Evolutionary conservation across 2,888 invertebrate species (phyloP).

Genomic region (Dryococelus australis): DNA sequence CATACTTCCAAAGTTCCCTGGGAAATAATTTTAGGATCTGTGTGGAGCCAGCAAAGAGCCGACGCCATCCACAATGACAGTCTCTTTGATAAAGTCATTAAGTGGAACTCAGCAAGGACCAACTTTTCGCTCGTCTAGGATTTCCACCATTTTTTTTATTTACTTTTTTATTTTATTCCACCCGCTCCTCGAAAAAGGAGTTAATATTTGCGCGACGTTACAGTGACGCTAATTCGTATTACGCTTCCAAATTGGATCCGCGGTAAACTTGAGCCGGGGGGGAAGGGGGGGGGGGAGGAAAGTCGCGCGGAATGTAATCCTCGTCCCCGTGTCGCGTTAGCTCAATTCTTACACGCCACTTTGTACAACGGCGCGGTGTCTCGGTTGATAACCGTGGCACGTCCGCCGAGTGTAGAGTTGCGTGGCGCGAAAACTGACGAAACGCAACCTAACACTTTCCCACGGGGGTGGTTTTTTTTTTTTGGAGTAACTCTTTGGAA

Average conservation of each 20-base stretch:
- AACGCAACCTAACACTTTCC: neutral
- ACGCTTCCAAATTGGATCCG: neutral
- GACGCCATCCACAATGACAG: neutral
- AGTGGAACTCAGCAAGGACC: neutral
- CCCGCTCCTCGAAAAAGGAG: neutral
- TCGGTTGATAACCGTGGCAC: neutral
- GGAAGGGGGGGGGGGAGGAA: too few relatives aligned
- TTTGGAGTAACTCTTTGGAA: neutral
- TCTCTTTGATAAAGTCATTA: neutral
- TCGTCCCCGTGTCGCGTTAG: neutral
- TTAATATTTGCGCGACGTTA: neutral
- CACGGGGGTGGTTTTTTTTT: too few relatives aligned
- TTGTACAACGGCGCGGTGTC: neutral
- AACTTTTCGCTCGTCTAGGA: neutral
- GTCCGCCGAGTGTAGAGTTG: neutral
- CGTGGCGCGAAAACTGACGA: neutral
- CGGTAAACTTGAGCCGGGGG: neutral
- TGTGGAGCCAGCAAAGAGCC: neutral
- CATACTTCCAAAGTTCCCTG: neutral
- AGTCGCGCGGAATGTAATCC: neutral
- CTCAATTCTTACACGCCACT: neutral
- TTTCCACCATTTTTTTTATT: neutral
- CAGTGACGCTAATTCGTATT: slow-evolving; percentile 16
- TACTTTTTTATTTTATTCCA: neutral
- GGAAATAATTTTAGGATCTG: neutral